These are phyloP conservation scores for Trididemnum clinides DNA, from an alignment of 23 tunicate genomes.

Conservation along the genomic window DNA sequence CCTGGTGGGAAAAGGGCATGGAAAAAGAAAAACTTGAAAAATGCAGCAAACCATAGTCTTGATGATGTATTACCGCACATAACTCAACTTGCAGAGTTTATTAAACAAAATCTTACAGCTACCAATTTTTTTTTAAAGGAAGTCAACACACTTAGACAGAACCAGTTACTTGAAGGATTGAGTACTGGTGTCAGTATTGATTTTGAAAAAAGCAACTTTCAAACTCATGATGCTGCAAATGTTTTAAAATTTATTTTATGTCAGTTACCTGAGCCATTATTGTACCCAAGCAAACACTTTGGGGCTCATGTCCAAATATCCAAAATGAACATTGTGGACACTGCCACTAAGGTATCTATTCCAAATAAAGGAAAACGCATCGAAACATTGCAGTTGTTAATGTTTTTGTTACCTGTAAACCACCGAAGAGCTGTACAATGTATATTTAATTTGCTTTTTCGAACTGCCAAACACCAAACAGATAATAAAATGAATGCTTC, in stretches of 20 bases:
- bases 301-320: constrained; percentile 82
- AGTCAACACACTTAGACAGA: constrained; percentile 64
- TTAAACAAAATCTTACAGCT: constrained; percentile 32
- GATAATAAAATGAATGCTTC: constrained; percentile 88
- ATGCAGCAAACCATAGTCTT: constrained; percentile 40
- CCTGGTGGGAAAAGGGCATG: neutral
- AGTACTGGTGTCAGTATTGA: constrained; percentile 73
- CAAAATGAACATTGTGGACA: constrained; percentile 50
- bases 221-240: constrained; percentile 77
- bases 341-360: neutral
- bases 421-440: constrained; percentile 62
- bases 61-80: constrained; percentile 58
- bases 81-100: constrained; percentile 60
- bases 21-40: neutral
- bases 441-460: constrained; percentile 61
- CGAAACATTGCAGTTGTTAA: constrained; percentile 72
- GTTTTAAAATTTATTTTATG: constrained; percentile 66
- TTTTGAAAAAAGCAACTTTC: constrained; percentile 71
- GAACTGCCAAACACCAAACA: constrained; percentile 72
- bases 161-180: constrained; percentile 67
- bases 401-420: constrained; percentile 72
- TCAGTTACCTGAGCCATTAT: constrained; percentile 69
- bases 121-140: constrained; percentile 82
- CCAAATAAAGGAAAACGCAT: constrained; percentile 68
- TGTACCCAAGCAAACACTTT: constrained; percentile 70